These are phyloP conservation scores for Leucophenga maculata DNA, from an alignment of 2,888 invertebrate species.

Conservation along the genomic window DNA sequence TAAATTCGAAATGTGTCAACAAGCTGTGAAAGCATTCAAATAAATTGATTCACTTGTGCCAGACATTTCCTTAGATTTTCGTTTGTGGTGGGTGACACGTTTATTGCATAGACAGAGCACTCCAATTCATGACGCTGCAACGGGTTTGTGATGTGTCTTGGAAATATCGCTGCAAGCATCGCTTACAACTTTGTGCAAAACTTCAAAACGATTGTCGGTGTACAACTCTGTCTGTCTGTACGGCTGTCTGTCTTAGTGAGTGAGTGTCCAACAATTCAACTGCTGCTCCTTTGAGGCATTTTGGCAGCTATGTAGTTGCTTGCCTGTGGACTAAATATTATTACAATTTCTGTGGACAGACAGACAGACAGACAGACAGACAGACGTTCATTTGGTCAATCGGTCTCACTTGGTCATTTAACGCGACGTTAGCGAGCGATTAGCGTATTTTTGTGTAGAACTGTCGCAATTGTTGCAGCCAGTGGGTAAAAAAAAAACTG, in stretches of 20 bases:
- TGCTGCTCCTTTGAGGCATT: background rate
- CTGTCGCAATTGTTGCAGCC: constrained; percentile 47
- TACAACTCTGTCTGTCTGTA: background rate
- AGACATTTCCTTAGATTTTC: too few species aligned
- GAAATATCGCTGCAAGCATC: background rate
- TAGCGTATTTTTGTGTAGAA: constrained; percentile 47
- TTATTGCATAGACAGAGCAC: background rate
- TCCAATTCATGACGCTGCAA: background rate
- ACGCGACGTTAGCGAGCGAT: constrained; percentile 47
- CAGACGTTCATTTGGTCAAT: too few species aligned
- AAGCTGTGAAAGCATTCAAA: too few species aligned
- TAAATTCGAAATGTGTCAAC: too few species aligned
- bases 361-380: too few species aligned
- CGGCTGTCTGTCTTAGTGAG: background rate
- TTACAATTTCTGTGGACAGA: constrained; percentile 7
- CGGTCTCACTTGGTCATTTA: constrained; percentile 39
- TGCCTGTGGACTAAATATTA: constrained; percentile 17
- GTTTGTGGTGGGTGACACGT: constrained; percentile 1
- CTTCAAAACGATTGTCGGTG: background rate
- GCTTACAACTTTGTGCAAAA: background rate
- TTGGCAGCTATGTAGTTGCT: background rate
- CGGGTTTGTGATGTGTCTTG: background rate
- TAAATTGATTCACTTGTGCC: too few species aligned
- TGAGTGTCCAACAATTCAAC: background rate
- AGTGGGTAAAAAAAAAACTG: constrained; percentile 5